Percentiles rank a stretch among this genome's conserved stretches.
Conservation (phyloP, 2,113 vertebrate species). For the Acanthochromis polyacanthus region DNA sequence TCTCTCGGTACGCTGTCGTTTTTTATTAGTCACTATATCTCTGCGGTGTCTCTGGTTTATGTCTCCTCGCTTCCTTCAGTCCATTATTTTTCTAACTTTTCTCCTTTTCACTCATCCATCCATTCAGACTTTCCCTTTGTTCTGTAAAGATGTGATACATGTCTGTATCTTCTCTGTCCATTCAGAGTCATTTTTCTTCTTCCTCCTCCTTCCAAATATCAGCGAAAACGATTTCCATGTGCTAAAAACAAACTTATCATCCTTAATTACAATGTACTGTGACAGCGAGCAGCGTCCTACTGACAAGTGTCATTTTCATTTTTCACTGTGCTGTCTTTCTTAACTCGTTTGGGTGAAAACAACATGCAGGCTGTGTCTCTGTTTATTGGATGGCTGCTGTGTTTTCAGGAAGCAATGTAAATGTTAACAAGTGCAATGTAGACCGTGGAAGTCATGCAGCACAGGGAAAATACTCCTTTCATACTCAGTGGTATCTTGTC, state of each 20-base stretch:
- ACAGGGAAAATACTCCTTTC: background rate
- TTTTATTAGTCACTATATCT: conserved; percentile 18
- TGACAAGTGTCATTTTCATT: background rate
- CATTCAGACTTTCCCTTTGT: background rate
- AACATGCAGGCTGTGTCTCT: background rate
- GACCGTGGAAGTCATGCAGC: too few relatives aligned
- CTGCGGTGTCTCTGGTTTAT: background rate
- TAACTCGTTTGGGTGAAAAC: background rate
- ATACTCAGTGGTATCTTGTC: background rate
- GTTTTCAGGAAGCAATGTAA: too few relatives aligned
- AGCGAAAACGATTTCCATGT: background rate
- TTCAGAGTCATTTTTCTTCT: background rate
- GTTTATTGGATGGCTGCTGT: background rate
- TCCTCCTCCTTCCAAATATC: background rate
- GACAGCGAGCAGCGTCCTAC: background rate
- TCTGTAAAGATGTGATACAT: background rate
- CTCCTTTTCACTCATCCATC: conserved; percentile 1
- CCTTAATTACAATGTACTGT: background rate
- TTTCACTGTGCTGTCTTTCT: background rate
- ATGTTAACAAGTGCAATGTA: too few relatives aligned
- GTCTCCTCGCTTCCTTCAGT: background rate
- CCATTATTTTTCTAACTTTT: background rate
- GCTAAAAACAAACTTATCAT: background rate
- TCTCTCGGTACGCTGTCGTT: background rate
- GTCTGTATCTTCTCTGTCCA: background rate